Base-by-base conservation (phyloP, 2,797 vertebrate genomes). In the Aldrovandia affinis region DNA sequence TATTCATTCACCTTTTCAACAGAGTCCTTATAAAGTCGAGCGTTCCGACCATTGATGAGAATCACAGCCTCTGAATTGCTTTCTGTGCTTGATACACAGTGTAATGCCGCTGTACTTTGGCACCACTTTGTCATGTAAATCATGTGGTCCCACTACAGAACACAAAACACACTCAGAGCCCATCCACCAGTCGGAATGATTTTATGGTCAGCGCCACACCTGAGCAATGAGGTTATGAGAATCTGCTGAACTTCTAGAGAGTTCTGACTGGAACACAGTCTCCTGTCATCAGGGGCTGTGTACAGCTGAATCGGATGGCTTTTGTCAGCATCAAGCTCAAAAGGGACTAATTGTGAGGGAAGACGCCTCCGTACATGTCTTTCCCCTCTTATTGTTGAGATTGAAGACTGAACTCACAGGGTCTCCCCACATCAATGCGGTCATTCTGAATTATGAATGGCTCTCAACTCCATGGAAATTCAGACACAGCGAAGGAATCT, bases 111-210 rank as follows among this genome's bases (percentile, higher is more conserved):
- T 42, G 15, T n/a, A 50, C 12, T 10, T 33, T 55, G 42, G 65
- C 57, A 20, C 25, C 57, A 54, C 70, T 85, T 85, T 85, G 84
- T 83, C 47, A 80, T 85, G 85, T 47, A 80, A 79, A 85, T 85
- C 85, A n/a, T 61, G 50, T 22, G 57, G 54, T 80, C 57, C 59
- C 52, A 22, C 78, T 25, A 70, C n/a, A 2, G 81, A 80, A 59
- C 33, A 55, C 47, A 65, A 33, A 36, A 65, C 30, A 65, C 50
- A 25, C 78, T 54, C 59, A 54, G 63, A 82, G 57, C 52, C 73
- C 18, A 10, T 39, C 20, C 20, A 4, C 75, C 47, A 59, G 77
- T 63, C 81, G 9, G 63, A 61, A 47, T 25, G 61, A 83, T 85
- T 85, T 85, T 83, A 68, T 54, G 84, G 81, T 80, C 42, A 15